Evolutionary conservation across 1,140 invertebrate genomes (phyloP).

Genomic region (Aphidius ervi): DNA sequence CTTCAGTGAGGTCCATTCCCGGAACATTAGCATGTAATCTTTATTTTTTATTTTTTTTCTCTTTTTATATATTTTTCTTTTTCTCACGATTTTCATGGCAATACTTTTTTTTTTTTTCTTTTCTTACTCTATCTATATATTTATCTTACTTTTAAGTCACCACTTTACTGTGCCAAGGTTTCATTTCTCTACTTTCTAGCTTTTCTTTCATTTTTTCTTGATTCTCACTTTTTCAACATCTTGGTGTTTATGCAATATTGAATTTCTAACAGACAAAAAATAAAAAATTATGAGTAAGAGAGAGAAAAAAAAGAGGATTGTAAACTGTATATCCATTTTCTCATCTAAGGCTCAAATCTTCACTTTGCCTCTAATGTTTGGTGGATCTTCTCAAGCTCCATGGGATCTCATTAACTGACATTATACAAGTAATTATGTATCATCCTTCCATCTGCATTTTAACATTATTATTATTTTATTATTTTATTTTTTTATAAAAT

Average conservation of each 20-base stretch:
- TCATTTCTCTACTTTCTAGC: neutral
- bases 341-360: conserved; percentile 15
- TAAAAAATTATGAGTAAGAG: neutral
- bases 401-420: conserved; percentile 22
- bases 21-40: conserved; percentile 24
- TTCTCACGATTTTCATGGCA: neutral
- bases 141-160: neutral
- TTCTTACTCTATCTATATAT: neutral
- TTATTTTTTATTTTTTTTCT: conserved; percentile 9
- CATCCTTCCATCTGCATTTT: conserved; percentile 15
- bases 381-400: conserved; percentile 4
- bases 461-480: too few relatives aligned
- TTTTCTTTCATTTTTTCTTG: neutral
- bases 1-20: conserved; percentile 4
- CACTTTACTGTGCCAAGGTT: neutral
- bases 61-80: too few relatives aligned
- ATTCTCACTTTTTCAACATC: neutral
- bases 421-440: conserved; percentile 23
- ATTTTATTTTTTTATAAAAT: neutral
- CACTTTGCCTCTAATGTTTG: conserved; percentile 1
- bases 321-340: neutral
- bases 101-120: conserved; percentile 4
- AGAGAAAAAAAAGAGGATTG: too few relatives aligned
- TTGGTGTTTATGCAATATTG: conserved; percentile 1
- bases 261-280: conserved; percentile 16